Evolutionary conservation across 2,113 vertebrate genomes (phyloP), one percentile per base, ranked within the genome.

Genomic region (Synchiropus splendidus): DNA sequence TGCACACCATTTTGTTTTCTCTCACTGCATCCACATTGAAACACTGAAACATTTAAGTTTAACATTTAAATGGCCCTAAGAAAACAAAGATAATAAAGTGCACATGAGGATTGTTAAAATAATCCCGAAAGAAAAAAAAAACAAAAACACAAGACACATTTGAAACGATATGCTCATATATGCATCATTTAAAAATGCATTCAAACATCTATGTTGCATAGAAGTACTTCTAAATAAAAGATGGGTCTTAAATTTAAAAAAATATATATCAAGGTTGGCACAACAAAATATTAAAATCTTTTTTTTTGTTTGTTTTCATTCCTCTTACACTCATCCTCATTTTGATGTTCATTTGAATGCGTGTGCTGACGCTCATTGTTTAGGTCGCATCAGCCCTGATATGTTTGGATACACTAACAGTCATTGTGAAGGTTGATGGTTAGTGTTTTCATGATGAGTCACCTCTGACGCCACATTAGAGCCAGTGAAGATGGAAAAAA

Each of bases 131-230:
- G 21, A 27, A 27, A 27, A 4, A 27, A 8, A 27, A 27, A 27
- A 27, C 21, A 8, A 27, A 27, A 4, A 27, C 4, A 27, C 21
- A 64, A 60, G 70, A 78, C 64, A 70, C 57, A 51, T 58, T 85
- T 79, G 58, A 66, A 64, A 80, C 51, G 70, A 72, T 27, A 27
- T 27, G 21, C 21, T 27, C 67, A 72, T 39, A 64, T 56, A 65
- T 59, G 73, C n/a, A n/a, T n/a, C n/a, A n/a, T 67, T 84, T 71
- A 54, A 44, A 59, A 86, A 86, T 74, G 74, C 83, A 86, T 85
- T 85, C 77, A 78, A 74, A 76, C 69, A 78, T 86, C 68, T 78
- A 83, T 89, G 87, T 96, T 97, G 92, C 92, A 97, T 97, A 97
- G 92, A 92, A 84, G 87, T 85, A 89, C 87, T 87, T 83, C 78